phyloP scores from a whole-genome alignment of 2,113 vertebrate species.

The Gobiocypris rarus region DNA sequence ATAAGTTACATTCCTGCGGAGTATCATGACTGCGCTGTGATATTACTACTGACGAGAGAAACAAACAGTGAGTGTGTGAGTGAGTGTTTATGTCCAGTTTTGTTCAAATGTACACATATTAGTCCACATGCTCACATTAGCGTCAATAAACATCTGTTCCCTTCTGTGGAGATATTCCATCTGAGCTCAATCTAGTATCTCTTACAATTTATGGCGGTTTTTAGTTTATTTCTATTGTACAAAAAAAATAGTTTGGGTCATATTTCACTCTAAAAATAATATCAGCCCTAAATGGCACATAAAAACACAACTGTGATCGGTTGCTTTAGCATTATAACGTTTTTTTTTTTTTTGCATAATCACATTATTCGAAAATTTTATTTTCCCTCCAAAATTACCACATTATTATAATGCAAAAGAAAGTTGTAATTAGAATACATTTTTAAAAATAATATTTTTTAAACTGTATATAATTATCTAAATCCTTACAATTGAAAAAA shows the following conservation, averaged over 20 bases:
- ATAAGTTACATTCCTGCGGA: conserved; percentile 76
- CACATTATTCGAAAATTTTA: not conserved
- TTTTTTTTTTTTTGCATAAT: too few relatives aligned
- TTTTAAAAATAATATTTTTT: not conserved
- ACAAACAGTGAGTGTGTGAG: not conserved
- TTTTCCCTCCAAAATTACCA: not conserved
- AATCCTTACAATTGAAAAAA: not conserved
- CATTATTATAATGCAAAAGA: conserved; percentile 1
- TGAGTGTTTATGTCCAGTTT: conserved; percentile 11
- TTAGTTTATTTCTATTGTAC: not conserved
- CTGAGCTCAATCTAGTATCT: not conserved
- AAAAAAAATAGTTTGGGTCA: not conserved
- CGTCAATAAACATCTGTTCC: not conserved
- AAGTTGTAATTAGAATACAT: too few relatives aligned
- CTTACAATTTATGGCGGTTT: not conserved
- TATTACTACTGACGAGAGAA: conserved; percentile 25
- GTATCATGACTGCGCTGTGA: conserved; percentile 52
- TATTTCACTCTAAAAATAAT: not conserved
- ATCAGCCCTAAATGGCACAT: too few relatives aligned
- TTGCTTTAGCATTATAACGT: too few relatives aligned
- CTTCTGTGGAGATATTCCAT: not conserved
- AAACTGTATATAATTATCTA: not conserved
- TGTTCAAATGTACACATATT: not conserved
- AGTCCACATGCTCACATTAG: not conserved
- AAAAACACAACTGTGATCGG: too few relatives aligned